These are phyloP conservation scores for Leptinotarsa peninsularis DNA, from an alignment of 2,888 invertebrate genomes.

Conservation along the genomic window DNA sequence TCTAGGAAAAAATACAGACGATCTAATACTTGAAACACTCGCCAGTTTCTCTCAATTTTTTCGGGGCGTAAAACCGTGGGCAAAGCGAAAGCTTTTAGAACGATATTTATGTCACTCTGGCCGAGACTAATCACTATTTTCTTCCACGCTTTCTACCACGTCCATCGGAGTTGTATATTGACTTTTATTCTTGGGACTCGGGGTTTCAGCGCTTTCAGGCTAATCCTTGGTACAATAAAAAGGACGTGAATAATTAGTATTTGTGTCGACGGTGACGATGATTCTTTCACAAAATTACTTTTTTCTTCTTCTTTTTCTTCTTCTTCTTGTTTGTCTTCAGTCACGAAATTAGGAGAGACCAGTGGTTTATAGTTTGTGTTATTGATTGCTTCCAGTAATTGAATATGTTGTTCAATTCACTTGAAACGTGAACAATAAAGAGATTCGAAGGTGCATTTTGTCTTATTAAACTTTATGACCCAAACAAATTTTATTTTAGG, in stretches of 20 bases:
- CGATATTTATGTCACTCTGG: neutral
- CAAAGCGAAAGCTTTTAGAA: slow-evolving; percentile 13
- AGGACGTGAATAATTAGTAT: neutral
- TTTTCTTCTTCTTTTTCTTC: too few relatives aligned
- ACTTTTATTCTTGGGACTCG: neutral
- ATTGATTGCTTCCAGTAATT: too few relatives aligned
- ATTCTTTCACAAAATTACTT: too few relatives aligned
- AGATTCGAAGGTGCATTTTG: too few relatives aligned
- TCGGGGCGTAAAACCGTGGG: neutral
- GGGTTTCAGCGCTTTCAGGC: neutral
- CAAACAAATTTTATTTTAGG: too few relatives aligned
- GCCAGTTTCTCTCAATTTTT: neutral
- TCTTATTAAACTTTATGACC: too few relatives aligned
- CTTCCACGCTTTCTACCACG: neutral
- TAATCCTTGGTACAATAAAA: neutral
- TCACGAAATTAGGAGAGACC: too few relatives aligned
- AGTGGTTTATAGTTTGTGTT: too few relatives aligned
- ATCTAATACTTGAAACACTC: neutral
- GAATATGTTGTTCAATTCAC: too few relatives aligned
- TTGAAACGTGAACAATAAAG: too few relatives aligned
- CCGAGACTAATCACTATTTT: slow-evolving; percentile 12
- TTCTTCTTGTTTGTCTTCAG: too few relatives aligned
- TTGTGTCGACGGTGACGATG: neutral
- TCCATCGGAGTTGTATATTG: neutral
- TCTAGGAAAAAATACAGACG: neutral